Percentiles rank a stretch among this genome's conserved stretches.
These are phyloP conservation scores for Drosophila ohnishii DNA, from an alignment of 1,140 invertebrate species.

Conservation along the genomic window DNA sequence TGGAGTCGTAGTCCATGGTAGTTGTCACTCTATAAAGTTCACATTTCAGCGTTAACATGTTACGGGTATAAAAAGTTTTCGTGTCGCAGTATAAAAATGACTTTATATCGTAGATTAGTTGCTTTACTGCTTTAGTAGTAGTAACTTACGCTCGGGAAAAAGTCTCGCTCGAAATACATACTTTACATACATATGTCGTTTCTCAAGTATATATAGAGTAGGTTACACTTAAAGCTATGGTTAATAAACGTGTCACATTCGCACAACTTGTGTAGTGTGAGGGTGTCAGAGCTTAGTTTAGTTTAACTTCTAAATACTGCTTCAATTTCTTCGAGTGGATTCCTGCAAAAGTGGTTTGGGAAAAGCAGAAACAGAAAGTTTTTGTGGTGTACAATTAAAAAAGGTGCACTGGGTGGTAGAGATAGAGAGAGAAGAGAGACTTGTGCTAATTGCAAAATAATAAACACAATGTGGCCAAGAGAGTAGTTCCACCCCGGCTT, in stretches of 20 bases:
- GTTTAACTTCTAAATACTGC: conserved; percentile 83
- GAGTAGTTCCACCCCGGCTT: conserved; percentile 17
- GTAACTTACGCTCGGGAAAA: conserved; percentile 60
- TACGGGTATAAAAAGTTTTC: conserved; percentile 46
- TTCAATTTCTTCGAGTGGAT: conserved; percentile 83
- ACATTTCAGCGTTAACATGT: conserved; percentile 43
- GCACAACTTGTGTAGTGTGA: conserved; percentile 39
- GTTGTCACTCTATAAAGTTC: conserved; percentile 49
- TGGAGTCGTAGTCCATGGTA: conserved; percentile 27
- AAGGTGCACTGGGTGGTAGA: conserved; percentile 40
- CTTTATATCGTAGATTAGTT: conserved; percentile 45
- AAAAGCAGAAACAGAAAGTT: conserved; percentile 74
- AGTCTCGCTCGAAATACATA: conserved; percentile 58
- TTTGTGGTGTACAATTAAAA: conserved; percentile 59
- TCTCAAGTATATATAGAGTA: conserved; percentile 16
- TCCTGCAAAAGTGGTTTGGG: conserved; percentile 76
- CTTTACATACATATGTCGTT: conserved; percentile 34
- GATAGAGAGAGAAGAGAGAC: not conserved
- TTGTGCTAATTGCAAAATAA: conserved; percentile 49
- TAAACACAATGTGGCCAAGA: conserved; percentile 39
- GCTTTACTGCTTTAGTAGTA: conserved; percentile 34
- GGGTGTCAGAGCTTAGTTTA: conserved; percentile 61
- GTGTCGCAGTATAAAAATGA: conserved; percentile 46
- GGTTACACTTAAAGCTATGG: conserved; percentile 48
- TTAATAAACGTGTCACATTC: conserved; percentile 70